These are phyloP conservation scores for Hipposideros larvatus DNA, from an alignment of 2,797 vertebrate genomes.

Conservation along the genomic window DNA sequence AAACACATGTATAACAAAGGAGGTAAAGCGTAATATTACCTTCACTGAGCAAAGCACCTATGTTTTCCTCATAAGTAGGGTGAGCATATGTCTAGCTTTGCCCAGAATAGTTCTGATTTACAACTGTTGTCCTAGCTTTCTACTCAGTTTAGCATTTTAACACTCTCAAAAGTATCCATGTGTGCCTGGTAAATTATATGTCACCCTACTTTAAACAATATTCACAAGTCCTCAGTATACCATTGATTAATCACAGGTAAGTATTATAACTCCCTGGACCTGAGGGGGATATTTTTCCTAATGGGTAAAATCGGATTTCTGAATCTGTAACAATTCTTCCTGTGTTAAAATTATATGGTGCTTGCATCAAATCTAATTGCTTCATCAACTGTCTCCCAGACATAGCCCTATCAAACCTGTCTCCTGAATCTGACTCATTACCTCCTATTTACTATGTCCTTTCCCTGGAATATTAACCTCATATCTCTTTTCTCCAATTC, in stretches of 20 bases:
- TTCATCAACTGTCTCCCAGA: background rate
- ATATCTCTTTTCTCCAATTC: background rate
- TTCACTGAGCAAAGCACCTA: background rate
- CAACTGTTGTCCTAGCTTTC: background rate
- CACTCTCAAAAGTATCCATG: background rate
- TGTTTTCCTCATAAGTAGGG: background rate
- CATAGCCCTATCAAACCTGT: background rate
- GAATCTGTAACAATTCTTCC: constrained; percentile 4
- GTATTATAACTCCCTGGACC: background rate
- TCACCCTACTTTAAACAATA: background rate
- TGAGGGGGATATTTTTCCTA: background rate
- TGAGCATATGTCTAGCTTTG: background rate
- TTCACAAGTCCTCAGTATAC: background rate
- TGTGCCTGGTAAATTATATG: background rate
- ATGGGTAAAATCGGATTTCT: background rate
- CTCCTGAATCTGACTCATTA: background rate
- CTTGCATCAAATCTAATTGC: background rate
- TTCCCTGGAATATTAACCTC: background rate
- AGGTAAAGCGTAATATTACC: background rate
- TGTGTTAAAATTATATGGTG: background rate
- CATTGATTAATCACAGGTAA: background rate
- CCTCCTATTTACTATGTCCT: background rate
- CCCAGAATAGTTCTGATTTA: background rate
- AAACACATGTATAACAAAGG: background rate
- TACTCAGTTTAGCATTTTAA: background rate